Percentiles rank a stretch among this genome's conserved stretches.
phyloP scores from a whole-genome alignment of 1,140 invertebrate genomes.

The Brachionus paranguensis region DNA sequence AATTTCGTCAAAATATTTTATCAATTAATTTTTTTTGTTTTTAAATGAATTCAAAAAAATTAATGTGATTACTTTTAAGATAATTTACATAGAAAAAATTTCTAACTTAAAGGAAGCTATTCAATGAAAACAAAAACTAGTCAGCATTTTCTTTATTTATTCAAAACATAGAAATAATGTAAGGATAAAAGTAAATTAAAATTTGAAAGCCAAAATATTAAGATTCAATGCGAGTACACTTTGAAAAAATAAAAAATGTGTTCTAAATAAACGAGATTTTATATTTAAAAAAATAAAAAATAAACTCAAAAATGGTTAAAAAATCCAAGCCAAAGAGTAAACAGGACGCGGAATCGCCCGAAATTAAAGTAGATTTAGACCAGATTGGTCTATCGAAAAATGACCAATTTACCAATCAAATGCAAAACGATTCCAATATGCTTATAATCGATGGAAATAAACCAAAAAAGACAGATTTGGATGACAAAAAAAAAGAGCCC shows the following conservation, averaged over 20 bases:
- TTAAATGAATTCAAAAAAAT: too few species aligned
- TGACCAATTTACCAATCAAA: background rate
- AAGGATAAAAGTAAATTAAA: slow-evolving; percentile 61
- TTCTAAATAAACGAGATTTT: background rate
- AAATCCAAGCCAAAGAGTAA: background rate
- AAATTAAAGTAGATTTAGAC: background rate
- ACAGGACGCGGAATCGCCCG: background rate
- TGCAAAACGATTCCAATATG: slow-evolving; percentile 20
- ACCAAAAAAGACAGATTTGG: background rate
- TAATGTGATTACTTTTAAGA: too few species aligned
- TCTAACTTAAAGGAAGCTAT: too few species aligned
- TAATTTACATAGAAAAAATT: too few species aligned
- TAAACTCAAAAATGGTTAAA: background rate
- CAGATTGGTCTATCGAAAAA: background rate
- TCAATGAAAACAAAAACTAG: too few species aligned
- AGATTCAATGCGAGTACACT: background rate
- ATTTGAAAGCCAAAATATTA: background rate
- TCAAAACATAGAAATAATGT: background rate
- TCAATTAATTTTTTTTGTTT: too few species aligned
- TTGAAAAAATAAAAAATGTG: background rate
- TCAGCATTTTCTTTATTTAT: too few species aligned
- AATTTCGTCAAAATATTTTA: too few species aligned
- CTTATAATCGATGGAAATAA: background rate
- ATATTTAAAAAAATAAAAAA: background rate
- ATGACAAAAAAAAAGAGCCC: background rate